Evolutionary conservation across 2,888 invertebrate species (phyloP), one percentile per base, ranked within the genome.

Genomic region (Pandemis corylana): DNA sequence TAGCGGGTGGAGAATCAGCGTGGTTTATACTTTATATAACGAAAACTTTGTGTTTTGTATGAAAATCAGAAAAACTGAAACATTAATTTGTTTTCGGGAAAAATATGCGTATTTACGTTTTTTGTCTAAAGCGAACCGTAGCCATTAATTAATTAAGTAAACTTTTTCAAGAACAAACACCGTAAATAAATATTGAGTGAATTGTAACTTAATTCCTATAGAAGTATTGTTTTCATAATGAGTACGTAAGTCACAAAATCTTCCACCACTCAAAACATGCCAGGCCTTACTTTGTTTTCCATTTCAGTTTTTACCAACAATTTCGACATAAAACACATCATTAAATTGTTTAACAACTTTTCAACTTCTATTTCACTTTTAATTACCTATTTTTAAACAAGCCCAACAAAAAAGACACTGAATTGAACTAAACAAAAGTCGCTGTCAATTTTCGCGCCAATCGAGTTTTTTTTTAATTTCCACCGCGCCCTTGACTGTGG

Each of bases 401-500:
- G 7, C 6, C 5, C 7, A 6, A 51, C 7, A 15, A 56, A 15
- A 51, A 28, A 67, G 13, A 5, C 64, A 64, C 64, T 20, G 49
- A 56, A 44, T 63, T 56, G 28, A 62, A 49, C 49, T 53, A 51
- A 49, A 70, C 15, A 20, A 61, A 59, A 65, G 28, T 56, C 53
- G 15, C 66, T 69, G 78, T 76, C 77, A 77, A 80, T 66, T 67
- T 75, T 75, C 41, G 62, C 72, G 73, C 72, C 65, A 75, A 76
- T 65, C 63, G 9, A 20, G 49, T 13, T n/a, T 42, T 68, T 73
- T 75, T 75, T 75, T 76, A 78, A 74, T 76, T 70, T 63, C 56
- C 51, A 70, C 76, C 77, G 77, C 77, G 77, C 74, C 75, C 72
- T 75, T 77, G 76, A 76, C 69, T 67, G 66, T 15, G 6, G 71